Evolutionary conservation across 2,113 vertebrate species (phyloP), one percentile per base, ranked within the genome.

Genomic region (Ctenomys sociabilis): DNA sequence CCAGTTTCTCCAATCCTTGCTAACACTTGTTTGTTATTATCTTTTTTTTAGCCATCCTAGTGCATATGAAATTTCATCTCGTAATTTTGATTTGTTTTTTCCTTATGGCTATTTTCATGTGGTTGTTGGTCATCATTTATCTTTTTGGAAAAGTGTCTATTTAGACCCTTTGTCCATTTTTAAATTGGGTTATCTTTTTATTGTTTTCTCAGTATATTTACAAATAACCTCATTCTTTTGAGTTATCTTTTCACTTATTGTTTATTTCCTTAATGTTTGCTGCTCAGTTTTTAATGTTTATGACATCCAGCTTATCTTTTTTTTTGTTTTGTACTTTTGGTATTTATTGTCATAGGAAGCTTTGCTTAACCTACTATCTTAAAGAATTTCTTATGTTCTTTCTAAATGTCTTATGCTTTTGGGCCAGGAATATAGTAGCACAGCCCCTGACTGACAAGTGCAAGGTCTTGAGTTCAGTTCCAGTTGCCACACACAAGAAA

Each of bases 71-170:
- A 59, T 93, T 68, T 81, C 32, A 77, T 83, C 26, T 93, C 83
- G 37, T 95, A 54, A 16, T 81, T 81, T 35, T n/a, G 52, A 81
- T 81, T 91, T 91, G 22, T 16, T 80, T 85, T 91, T 91, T 75
- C 30, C 63, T 87, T n/a, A 90, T 93, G 57, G 32, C 77, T 70
- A 66, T 96, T 96, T 93, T 87, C 54, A 43, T 66, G 63, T 80
- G 21, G 17, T 64, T 94, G 59, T 87, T 72, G 8, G 68, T 84
- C 28, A 59, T 77, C 40, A 45, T 45, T 57, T 57, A 57, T 19
- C 16, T 45, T 49, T 95, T 89, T 95, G 57, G 57, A 89, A 73
- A 63, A 85, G 52, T 78, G 64, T 73, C 17, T 91, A 0, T 70
- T 82, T 73, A 86, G 81, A 63, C 78, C 32, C 28, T 91, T 91